Percentiles rank a stretch among this genome's conserved stretches.
Conservation (phyloP, 2,888 invertebrate species). For the Pogonocherus hispidulus region DNA sequence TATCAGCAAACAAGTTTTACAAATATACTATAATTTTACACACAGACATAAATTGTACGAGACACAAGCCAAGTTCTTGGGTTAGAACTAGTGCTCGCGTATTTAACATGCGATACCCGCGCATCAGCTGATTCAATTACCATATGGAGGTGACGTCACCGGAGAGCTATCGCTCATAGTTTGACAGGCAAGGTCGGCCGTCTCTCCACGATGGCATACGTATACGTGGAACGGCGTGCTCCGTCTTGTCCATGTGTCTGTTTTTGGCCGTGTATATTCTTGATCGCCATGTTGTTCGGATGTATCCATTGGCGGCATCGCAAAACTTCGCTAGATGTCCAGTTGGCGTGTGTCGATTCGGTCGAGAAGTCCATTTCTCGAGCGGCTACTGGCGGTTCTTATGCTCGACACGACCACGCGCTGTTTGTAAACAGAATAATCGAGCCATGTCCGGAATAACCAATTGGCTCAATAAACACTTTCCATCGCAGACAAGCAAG, state of each 20-base stretch:
- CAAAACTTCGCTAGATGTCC: constrained; percentile 50
- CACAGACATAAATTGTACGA: not conserved
- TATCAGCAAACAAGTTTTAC: too few relatives aligned
- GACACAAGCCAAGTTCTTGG: constrained; percentile 2
- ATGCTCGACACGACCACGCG: constrained; percentile 63
- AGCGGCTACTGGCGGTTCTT: constrained; percentile 53
- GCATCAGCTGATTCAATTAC: constrained; percentile 55
- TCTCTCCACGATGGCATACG: constrained; percentile 24
- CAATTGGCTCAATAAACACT: constrained; percentile 54
- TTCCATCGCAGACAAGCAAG: constrained; percentile 21
- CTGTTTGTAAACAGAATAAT: constrained; percentile 68
- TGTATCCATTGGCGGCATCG: constrained; percentile 31
- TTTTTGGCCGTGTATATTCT: constrained; percentile 36
- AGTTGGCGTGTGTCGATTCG: constrained; percentile 52
- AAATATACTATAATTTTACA: too few relatives aligned
- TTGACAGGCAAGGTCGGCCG: constrained; percentile 56
- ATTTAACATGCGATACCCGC: constrained; percentile 22
- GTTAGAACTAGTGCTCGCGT: not conserved
- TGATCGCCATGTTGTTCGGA: constrained; percentile 41
- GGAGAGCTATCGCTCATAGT: constrained; percentile 52
- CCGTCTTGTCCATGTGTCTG: constrained; percentile 40
- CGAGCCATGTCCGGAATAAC: constrained; percentile 65
- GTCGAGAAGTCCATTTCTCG: constrained; percentile 44
- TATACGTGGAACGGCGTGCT: constrained; percentile 33
- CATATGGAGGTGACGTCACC: constrained; percentile 57